phyloP scores from a whole-genome alignment of 2,888 invertebrate species.

The Brachyopa scutellaris region DNA sequence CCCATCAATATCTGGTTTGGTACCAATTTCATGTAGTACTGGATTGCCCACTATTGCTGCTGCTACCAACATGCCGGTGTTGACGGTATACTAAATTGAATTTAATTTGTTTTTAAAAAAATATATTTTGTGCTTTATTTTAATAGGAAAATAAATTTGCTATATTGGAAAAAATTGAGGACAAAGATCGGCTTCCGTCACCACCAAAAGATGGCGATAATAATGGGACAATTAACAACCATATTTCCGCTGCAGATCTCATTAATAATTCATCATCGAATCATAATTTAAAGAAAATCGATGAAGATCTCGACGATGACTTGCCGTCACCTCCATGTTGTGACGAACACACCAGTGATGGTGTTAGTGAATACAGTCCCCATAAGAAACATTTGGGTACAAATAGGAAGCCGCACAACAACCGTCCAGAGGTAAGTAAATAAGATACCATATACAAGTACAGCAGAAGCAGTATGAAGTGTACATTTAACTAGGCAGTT shows the following conservation, averaged over 20 bases:
- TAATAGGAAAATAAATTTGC: constrained; percentile 65
- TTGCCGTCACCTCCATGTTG: constrained; percentile 53
- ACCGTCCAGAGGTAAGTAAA: constrained; percentile 52
- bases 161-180: constrained; percentile 43
- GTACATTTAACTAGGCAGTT: no score
- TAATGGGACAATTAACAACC: constrained; percentile 30
- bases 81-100: constrained; percentile 41
- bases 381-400: constrained; percentile 49
- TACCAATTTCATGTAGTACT: constrained; percentile 58
- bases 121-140: not conserved
- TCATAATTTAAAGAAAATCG: constrained; percentile 67
- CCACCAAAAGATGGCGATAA: constrained; percentile 42
- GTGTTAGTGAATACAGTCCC: constrained; percentile 47
- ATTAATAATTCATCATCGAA: constrained; percentile 43
- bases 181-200: constrained; percentile 39
- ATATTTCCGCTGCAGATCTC: constrained; percentile 45
- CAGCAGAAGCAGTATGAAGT: no score
- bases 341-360: constrained; percentile 46
- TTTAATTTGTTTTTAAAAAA: not conserved
- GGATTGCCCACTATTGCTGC: constrained; percentile 50
- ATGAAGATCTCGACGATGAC: constrained; percentile 62
- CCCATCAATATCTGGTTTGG: constrained; percentile 59
- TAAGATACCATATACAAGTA: no score
- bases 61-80: constrained; percentile 50
- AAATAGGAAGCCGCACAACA: constrained; percentile 39